Base-by-base conservation (phyloP, 92 coral and sea anemone species). In the Phenganax subtilis region DNA sequence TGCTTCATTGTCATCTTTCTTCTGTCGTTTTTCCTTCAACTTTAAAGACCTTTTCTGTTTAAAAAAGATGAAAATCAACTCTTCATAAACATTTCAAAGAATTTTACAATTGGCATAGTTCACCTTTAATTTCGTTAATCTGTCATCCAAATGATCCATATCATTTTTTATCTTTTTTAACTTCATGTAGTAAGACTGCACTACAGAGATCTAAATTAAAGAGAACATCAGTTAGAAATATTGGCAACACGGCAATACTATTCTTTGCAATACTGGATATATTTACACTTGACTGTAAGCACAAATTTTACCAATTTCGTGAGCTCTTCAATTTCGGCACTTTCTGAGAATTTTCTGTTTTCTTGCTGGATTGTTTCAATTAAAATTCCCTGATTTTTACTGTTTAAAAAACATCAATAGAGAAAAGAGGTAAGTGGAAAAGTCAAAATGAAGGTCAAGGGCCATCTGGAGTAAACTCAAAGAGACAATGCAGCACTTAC, bases 291-390 rank as follows among this genome's bases (percentile, higher is more conserved):
- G 10, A 9, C 8, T 69, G 7, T 59, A 20, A 1, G 1, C 65
- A 0, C 30, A 25, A 12, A 25, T 28, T 29, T 14, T 88, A 96
- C 99, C 88, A 90, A 85, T 75, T 88, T 89, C 9, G 88, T 86
- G 10, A 96, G 88, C 62, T 93, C 94, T 67, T 88, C 91, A 6
- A 93, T 92, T 59, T 88, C 90, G 30, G 90, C 90, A 71, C 89
- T 87, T 60, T 92, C 99, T 62, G 88, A 85, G 86, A 85, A 96
- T 85, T 96, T 96, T 58, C 91, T 88, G 88, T 96, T 96, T 87
- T 96, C 99, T 75, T 96, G 97, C 62, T 96, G 96, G 85, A 96
- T 96, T 12, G 99, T 96, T 76, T 96, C 99, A 68, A 92, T 92
- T 55, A 96, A 90, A 77, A 96, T 84, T 66, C 93, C 96, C 85